These are phyloP conservation scores for Kryptolebias marmoratus DNA, from an alignment of 2,113 vertebrate species.

Conservation along the genomic window DNA sequence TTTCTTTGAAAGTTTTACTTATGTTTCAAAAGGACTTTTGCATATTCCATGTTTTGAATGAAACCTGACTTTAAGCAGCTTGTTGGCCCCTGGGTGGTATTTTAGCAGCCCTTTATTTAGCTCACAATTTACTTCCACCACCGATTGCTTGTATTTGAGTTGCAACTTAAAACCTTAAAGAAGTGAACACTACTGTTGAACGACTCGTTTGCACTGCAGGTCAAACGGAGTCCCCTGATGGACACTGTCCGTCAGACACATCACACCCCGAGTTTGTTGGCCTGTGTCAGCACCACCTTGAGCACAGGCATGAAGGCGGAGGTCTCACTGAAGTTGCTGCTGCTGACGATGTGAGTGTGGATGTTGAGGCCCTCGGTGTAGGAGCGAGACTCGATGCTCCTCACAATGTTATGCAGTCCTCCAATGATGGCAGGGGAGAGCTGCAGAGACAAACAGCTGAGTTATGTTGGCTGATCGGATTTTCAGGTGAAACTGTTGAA, in stretches of 20 bases:
- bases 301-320: conserved; percentile 99
- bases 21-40: not conserved
- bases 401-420: conserved; percentile 91
- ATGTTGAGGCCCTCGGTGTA: conserved; percentile 90
- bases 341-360: conserved; percentile 97
- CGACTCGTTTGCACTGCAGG: not conserved
- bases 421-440: conserved; percentile 91
- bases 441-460: conserved; percentile 71
- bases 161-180: conserved; percentile 40
- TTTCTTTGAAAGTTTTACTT: no score
- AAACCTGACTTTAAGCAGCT: not conserved
- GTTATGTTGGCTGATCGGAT: not conserved
- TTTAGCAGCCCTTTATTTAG: conserved; percentile 23
- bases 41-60: not conserved
- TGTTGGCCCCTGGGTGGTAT: not conserved
- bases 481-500: not conserved
- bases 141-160: conserved; percentile 67
- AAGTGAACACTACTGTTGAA: conserved; percentile 22
- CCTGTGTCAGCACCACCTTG: conserved; percentile 96
- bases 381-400: conserved; percentile 87
- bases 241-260: not conserved
- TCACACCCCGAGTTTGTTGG: conserved; percentile 92
- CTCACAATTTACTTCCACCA: conserved; percentile 49
- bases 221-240: conserved; percentile 11
- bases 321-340: conserved; percentile 98